These are phyloP conservation scores for Hypothenemus hampei DNA, from an alignment of 1,140 invertebrate species.

Conservation along the genomic window DNA sequence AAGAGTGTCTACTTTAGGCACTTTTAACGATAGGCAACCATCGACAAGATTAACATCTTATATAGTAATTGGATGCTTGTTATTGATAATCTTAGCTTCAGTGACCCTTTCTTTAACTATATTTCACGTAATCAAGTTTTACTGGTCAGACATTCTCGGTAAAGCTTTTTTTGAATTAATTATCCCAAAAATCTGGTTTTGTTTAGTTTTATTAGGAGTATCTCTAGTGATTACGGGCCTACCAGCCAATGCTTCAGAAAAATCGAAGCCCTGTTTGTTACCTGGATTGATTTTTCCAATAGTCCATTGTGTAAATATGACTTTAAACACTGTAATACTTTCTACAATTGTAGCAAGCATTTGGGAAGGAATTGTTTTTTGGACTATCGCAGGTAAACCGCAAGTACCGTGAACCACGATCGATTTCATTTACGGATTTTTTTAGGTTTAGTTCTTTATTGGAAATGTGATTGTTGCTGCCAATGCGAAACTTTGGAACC, in stretches of 20 bases:
- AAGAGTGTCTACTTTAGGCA: conserved; percentile 24
- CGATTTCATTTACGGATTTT: neutral
- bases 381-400: conserved; percentile 26
- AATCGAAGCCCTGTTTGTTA: conserved; percentile 21
- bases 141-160: conserved; percentile 26
- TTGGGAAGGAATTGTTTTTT: conserved; percentile 29
- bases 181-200: neutral
- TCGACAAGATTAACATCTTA: conserved; percentile 23
- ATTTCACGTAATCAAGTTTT: conserved; percentile 14
- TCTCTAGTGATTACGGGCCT: conserved; percentile 18
- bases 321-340: conserved; percentile 12
- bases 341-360: conserved; percentile 17
- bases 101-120: conserved; percentile 16
- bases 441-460: conserved; percentile 28
- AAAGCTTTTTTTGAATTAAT: conserved; percentile 3
- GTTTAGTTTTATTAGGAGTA: neutral
- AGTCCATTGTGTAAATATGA: conserved; percentile 14
- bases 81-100: conserved; percentile 11
- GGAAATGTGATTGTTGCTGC: conserved; percentile 31
- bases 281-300: conserved; percentile 24
- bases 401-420: neutral
- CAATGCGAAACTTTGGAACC: conserved; percentile 26
- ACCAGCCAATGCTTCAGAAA: conserved; percentile 23
- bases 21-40: conserved; percentile 17
- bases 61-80: conserved; percentile 18